Base-by-base conservation (phyloP, 2,888 invertebrate species). In the Cantharis rufa region DNA sequence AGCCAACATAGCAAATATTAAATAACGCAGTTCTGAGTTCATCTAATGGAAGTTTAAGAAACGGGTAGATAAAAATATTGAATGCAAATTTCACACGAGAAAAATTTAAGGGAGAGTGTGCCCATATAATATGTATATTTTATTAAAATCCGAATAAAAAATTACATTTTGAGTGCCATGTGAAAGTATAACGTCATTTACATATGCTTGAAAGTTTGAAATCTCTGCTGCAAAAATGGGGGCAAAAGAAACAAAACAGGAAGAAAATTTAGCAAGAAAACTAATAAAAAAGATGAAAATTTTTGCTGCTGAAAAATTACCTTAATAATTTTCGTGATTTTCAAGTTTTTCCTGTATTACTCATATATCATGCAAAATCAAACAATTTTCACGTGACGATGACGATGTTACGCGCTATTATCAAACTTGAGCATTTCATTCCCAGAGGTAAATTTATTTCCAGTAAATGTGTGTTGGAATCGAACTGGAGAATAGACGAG, bases 401-500 rank as follows among this genome's bases (percentile, higher is more conserved):
- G 48, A 48, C 13, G 70, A 62, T 18, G 64, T 64, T 48, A 73
- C 62, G 73, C 70, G 27, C 66, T 70, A 76, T 76, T 72, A 76
- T 76, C 76, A 73, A 76, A 76, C 72, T 70, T 48, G 76, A 76
- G 69, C 76, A 73, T 70, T 72, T 66, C 62, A 73, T 73, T 72
- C 76, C 76, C 76, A 62, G 70, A 66, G 70, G 76, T 70, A 70
- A 76, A 73, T 76, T 76, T 76, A 73, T 76, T 70, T 76, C 66
- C 70, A 73, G 76, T 70, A 73, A 76, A 76, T 76, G 72, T 76
- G 76, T 70, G 76, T 70, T 76, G 63, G 73, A 70, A 76, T 64
- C 73, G 72, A 76, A 76, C 72, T 76, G 64, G 70, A 72, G 69
- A 76, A 76, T 76, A 72, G 76, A 76, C 73, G 76, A 76, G 72